Evolutionary conservation across 2,888 invertebrate species (phyloP).

Genomic region (Stenchaetothrips biformis): DNA sequence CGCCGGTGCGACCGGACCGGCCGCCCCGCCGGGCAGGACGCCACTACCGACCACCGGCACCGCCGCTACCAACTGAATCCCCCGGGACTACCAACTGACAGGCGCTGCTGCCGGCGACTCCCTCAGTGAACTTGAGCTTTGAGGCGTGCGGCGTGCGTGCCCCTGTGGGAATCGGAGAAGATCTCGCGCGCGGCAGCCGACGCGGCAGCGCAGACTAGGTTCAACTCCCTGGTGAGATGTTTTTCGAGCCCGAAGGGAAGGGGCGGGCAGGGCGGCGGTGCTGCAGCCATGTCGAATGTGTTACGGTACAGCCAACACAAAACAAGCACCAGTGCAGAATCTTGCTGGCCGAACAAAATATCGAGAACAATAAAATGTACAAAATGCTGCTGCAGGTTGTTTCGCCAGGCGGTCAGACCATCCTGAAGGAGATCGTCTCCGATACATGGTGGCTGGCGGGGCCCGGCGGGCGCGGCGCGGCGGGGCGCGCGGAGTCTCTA

Average conservation of each 20-base stretch:
- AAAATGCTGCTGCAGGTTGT: constrained; percentile 21
- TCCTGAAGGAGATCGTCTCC: background rate
- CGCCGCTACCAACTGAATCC: background rate
- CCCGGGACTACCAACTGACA: too few relatives aligned
- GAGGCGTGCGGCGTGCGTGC: too few relatives aligned
- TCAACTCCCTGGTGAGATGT: background rate
- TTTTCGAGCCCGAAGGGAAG: background rate
- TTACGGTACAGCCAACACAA: background rate
- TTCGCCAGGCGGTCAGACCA: background rate
- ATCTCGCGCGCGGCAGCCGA: too few relatives aligned
- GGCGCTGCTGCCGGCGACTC: too few relatives aligned
- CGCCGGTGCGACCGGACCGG: background rate
- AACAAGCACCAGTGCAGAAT: background rate
- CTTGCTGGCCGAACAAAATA: background rate
- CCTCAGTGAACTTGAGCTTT: too few relatives aligned
- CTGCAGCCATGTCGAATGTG: background rate
- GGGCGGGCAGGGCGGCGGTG: background rate
- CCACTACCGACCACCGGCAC: background rate
- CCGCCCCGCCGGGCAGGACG: background rate
- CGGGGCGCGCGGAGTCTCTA: background rate
- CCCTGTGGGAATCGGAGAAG: too few relatives aligned
- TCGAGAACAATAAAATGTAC: constrained; percentile 23
- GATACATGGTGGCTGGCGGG: background rate
- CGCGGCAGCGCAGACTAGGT: too few relatives aligned
- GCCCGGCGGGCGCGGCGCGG: background rate